Evolutionary conservation across 2,113 vertebrate species (phyloP).

Genomic region (Grammomys dolichurus): DNA sequence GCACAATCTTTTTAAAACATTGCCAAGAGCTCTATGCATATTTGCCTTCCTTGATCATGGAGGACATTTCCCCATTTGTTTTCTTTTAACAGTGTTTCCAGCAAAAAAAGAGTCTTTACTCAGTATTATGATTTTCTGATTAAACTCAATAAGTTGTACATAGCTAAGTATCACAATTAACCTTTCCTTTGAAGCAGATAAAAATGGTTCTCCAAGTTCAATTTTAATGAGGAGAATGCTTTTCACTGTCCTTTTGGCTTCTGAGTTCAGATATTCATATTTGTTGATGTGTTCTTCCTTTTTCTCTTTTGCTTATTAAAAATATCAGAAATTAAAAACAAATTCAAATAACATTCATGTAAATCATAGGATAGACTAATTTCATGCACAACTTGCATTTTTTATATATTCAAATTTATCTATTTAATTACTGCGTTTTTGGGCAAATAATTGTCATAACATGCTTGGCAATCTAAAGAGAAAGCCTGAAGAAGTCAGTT

Average conservation of each 20-base stretch:
- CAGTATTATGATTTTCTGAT: not conserved
- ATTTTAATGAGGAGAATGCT: not conserved
- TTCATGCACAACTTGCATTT: not conserved
- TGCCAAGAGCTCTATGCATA: not conserved
- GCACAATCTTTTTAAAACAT: not conserved
- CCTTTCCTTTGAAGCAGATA: not conserved
- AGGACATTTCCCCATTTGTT: not conserved
- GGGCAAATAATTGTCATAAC: not conserved
- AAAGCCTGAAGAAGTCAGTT: not conserved
- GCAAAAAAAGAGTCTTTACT: conserved; percentile 29
- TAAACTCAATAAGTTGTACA: not conserved
- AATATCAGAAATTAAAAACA: not conserved
- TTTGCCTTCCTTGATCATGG: not conserved
- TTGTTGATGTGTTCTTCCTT: not conserved
- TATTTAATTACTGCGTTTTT: not conserved
- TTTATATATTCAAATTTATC: not conserved
- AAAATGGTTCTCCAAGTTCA: not conserved
- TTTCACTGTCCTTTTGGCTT: not conserved
- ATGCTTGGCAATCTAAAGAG: not conserved
- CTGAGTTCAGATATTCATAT: not conserved
- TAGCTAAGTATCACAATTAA: not conserved
- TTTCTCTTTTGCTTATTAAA: not conserved
- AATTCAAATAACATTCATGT: not conserved
- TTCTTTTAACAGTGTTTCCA: conserved; percentile 14
- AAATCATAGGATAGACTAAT: not conserved